Conservation (phyloP, 2,888 invertebrate species). For the Cryptocheilus praepositus region DNA sequence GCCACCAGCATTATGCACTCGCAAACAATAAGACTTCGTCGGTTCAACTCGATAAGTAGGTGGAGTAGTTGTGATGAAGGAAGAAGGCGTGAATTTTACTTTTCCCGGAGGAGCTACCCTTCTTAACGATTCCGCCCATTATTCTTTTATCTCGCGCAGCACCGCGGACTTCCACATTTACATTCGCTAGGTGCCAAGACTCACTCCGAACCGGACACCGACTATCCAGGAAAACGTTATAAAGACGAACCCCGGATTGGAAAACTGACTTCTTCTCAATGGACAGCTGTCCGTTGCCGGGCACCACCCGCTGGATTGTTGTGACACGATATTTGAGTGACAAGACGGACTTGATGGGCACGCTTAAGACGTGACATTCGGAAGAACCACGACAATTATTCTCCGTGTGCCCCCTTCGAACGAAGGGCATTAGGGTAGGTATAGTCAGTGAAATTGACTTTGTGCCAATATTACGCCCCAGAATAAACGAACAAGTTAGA, state of each 20-base stretch:
- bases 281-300: constrained; percentile 50
- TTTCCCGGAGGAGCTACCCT: constrained; percentile 25
- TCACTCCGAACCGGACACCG: constrained; percentile 28
- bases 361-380: constrained; percentile 50
- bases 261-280: constrained; percentile 35
- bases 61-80: constrained; percentile 16
- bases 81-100: constrained; percentile 8
- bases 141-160: constrained; percentile 29
- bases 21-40: neutral
- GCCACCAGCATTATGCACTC: no score
- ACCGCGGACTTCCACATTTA: constrained; percentile 22
- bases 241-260: constrained; percentile 36
- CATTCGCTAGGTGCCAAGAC: constrained; percentile 20
- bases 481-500: no score
- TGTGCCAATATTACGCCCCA: no score
- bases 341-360: constrained; percentile 48
- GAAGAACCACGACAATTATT: constrained; percentile 34
- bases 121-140: constrained; percentile 42
- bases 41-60: constrained; percentile 7
- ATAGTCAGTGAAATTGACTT: no score
- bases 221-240: constrained; percentile 35
- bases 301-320: constrained; percentile 58
- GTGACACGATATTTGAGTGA: constrained; percentile 63
- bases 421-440: no score
- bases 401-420: constrained; percentile 12